Percentiles rank a stretch among this genome's conserved stretches.
Evolutionary conservation across 2,888 invertebrate species (phyloP).

Genomic region (Penaeus monodon): DNA sequence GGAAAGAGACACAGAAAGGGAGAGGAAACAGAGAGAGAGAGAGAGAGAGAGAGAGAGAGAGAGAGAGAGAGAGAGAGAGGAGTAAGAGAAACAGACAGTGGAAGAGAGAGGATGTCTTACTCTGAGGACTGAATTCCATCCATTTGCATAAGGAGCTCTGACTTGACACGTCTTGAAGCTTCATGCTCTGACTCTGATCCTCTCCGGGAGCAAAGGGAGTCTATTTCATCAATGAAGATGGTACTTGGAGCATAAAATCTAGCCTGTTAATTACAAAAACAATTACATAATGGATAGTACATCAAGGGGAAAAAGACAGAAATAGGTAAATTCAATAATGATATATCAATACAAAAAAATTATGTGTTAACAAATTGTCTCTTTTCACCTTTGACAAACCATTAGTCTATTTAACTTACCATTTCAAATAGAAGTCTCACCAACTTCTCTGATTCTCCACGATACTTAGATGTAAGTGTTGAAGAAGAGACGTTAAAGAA

Average conservation of each 20-base stretch:
- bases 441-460: conserved; percentile 92
- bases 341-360: neutral
- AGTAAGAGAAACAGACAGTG: neutral
- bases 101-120: conserved; percentile 65
- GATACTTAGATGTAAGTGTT: conserved; percentile 87
- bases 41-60: no score
- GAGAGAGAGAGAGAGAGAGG: accelerated
- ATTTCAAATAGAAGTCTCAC: conserved; percentile 88
- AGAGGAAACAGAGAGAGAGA: neutral
- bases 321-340: no score
- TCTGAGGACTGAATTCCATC: conserved; percentile 81
- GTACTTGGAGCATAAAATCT: conserved; percentile 89
- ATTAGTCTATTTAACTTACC: conserved; percentile 72
- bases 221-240: conserved; percentile 92
- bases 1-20: neutral
- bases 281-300: neutral
- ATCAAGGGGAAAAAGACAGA: neutral
- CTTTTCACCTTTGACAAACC: neutral
- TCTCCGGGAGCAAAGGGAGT: conserved; percentile 84
- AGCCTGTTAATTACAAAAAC: conserved; percentile 74
- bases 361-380: neutral
- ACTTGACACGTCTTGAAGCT: conserved; percentile 83
- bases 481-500: conserved; percentile 91
- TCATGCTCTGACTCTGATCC: conserved; percentile 90
- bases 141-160: conserved; percentile 91